These are phyloP conservation scores for Oncopeltus fasciatus DNA, from an alignment of 1,140 invertebrate species.

Conservation along the genomic window DNA sequence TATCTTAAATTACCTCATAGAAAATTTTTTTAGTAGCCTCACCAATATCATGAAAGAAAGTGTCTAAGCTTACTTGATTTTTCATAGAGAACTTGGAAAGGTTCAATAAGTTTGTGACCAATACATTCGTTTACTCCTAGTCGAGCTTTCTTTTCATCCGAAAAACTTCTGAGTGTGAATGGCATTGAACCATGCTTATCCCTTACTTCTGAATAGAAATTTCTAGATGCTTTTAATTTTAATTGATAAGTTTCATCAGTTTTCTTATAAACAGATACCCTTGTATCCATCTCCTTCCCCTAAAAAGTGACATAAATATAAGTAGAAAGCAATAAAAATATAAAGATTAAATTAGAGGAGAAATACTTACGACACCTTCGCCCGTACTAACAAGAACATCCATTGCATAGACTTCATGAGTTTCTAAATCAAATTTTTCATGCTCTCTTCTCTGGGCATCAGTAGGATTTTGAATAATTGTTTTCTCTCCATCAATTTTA, in stretches of 20 bases:
- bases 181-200: constrained; percentile 92
- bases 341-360: not conserved
- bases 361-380: constrained; percentile 54
- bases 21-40: not conserved
- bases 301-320: constrained; percentile 26
- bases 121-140: constrained; percentile 97
- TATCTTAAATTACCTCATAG: not conserved
- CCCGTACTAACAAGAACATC: constrained; percentile 93
- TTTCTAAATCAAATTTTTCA: constrained; percentile 91
- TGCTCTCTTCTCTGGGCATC: constrained; percentile 96
- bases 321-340: constrained; percentile 10
- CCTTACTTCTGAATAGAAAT: constrained; percentile 84
- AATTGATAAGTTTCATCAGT: constrained; percentile 93
- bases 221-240: constrained; percentile 90
- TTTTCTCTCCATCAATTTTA: constrained; percentile 96
- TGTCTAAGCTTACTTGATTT: constrained; percentile 29
- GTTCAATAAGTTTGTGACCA: constrained; percentile 92
- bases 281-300: constrained; percentile 80
- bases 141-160: constrained; percentile 93
- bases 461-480: constrained; percentile 95
- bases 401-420: constrained; percentile 96
- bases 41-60: not conserved
- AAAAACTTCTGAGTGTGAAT: constrained; percentile 77
- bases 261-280: constrained; percentile 96
- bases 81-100: constrained; percentile 63